Percentiles rank a stretch among this genome's conserved stretches.
These are phyloP conservation scores for Dicaeum eximium DNA, from an alignment of 2,113 vertebrate genomes.

Conservation along the genomic window DNA sequence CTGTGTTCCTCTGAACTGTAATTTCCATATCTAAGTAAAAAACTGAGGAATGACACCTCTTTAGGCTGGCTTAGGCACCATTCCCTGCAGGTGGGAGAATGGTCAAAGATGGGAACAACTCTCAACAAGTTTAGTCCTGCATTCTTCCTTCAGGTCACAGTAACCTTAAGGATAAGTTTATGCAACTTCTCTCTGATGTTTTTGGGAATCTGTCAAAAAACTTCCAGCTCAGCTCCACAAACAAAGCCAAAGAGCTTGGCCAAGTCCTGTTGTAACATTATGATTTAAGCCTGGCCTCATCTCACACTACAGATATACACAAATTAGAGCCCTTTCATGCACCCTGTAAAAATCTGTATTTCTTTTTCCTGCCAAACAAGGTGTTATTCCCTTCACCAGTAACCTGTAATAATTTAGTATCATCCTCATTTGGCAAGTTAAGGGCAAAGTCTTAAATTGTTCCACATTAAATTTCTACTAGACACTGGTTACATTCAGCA, in stretches of 20 bases:
- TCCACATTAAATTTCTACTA: neutral
- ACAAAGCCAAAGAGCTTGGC: neutral
- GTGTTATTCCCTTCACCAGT: neutral
- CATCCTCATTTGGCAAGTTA: constrained; percentile 4
- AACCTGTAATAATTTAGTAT: neutral
- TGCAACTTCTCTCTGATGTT: neutral
- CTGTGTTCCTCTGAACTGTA: neutral
- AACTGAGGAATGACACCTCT: neutral
- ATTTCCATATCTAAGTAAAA: neutral
- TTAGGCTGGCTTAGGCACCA: neutral
- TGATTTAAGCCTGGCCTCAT: neutral
- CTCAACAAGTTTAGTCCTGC: neutral
- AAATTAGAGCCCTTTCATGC: neutral
- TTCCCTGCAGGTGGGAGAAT: neutral
- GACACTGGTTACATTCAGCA: neutral
- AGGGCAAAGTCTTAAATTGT: neutral
- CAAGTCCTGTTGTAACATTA: neutral
- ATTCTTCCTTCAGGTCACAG: neutral
- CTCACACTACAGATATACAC: neutral
- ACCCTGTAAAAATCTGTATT: neutral
- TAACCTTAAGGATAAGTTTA: neutral
- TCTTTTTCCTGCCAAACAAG: neutral
- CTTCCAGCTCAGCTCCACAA: neutral
- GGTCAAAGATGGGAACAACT: neutral
- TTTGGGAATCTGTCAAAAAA: neutral